phyloP scores from a whole-genome alignment of 1,140 invertebrate genomes.

The Oscheius sp. region DNA sequence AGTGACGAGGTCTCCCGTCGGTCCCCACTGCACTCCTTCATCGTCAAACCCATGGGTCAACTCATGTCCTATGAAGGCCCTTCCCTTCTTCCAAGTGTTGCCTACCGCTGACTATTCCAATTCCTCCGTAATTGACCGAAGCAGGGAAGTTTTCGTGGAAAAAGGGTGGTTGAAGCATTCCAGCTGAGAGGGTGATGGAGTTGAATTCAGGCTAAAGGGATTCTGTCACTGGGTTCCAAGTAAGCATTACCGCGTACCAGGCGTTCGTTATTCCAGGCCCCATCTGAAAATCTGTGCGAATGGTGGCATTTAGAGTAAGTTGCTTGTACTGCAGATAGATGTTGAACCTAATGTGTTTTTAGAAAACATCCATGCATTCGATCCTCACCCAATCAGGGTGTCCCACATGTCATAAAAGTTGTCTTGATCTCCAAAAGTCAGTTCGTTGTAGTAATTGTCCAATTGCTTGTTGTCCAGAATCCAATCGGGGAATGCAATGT shows the following conservation, averaged over 20 bases:
- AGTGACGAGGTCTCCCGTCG: background rate
- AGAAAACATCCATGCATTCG: background rate
- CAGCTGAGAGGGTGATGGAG: conserved; percentile 31
- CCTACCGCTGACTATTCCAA: conserved; percentile 54
- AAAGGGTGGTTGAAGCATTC: conserved; percentile 35
- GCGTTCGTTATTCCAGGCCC: conserved; percentile 8
- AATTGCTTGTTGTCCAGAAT: conserved; percentile 12
- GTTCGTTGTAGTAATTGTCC: conserved; percentile 19
- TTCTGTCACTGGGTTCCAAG: background rate
- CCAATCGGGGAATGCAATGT: conserved; percentile 40
- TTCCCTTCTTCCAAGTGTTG: too few relatives aligned
- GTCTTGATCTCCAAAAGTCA: background rate
- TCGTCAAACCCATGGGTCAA: conserved; percentile 48
- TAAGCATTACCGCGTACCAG: conserved; percentile 15
- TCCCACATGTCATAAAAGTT: background rate
- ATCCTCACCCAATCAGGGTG: background rate
- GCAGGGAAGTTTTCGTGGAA: conserved; percentile 33
- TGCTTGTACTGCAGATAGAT: background rate
- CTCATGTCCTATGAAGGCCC: conserved; percentile 60
- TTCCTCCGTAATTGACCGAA: conserved; percentile 61
- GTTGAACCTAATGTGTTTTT: background rate
- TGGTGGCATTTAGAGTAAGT: background rate
- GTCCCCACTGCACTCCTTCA: conserved; percentile 50
- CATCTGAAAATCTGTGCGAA: conserved; percentile 18
- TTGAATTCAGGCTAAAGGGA: conserved; percentile 28